A percentile compares a stretch with the other conserved stretches of the same genome.
Conservation (phyloP, 2,113 vertebrate species). For the Tichodroma muraria region DNA sequence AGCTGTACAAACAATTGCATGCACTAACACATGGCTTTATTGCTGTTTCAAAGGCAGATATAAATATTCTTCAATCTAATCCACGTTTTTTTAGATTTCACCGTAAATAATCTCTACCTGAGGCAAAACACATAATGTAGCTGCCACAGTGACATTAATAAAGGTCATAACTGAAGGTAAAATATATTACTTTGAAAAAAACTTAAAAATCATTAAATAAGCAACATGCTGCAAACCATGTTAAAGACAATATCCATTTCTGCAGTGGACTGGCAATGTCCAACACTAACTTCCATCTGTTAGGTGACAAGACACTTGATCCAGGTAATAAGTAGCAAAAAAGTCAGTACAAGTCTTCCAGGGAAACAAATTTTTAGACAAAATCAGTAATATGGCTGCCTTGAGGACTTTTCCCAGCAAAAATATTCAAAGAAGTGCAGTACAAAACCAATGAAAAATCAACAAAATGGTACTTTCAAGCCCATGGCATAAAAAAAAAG, state of each 20-base stretch:
- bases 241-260: background rate
- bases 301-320: background rate
- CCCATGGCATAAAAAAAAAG: background rate
- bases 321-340: background rate
- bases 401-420: background rate
- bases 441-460: background rate
- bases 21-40: background rate
- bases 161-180: background rate
- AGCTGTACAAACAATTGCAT: conserved; percentile 15
- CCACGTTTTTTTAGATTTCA: background rate
- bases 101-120: background rate
- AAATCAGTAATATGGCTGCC: background rate
- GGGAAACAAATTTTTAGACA: background rate
- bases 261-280: background rate
- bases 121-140: background rate
- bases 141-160: background rate
- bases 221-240: background rate
- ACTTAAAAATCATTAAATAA: background rate
- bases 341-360: background rate
- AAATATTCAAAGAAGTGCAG: background rate
- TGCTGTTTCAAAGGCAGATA: background rate
- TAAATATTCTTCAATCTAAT: background rate
- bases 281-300: background rate
- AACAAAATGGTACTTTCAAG: background rate
- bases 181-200: background rate